Conservation (phyloP, 23 tunicate species). For the Botrylloides violaceus region DNA sequence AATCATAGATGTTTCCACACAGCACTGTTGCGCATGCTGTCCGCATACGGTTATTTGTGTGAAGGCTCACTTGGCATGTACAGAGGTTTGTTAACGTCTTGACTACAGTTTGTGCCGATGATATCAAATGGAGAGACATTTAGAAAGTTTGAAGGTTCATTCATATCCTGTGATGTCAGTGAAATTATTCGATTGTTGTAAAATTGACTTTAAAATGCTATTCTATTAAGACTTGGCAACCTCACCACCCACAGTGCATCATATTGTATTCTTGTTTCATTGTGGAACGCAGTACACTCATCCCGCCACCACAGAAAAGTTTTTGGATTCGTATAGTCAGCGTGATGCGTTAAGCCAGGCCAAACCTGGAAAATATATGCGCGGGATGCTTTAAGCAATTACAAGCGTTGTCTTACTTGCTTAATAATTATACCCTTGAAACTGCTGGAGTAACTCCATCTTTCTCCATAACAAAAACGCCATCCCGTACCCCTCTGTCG, state of each 20-base stretch:
- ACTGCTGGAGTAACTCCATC: slow-evolving; percentile 35
- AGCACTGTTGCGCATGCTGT: background rate
- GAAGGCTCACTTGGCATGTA: slow-evolving; percentile 68
- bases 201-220: too few relatives aligned
- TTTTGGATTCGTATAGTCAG: slow-evolving; percentile 80
- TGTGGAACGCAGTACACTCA: slow-evolving; percentile 63
- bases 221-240: too few relatives aligned
- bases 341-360: slow-evolving; percentile 89
- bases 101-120: slow-evolving; percentile 74
- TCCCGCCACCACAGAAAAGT: slow-evolving; percentile 60
- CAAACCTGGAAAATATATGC: slow-evolving; percentile 56
- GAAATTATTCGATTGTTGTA: too few relatives aligned
- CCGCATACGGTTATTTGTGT: background rate
- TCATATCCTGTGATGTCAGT: slow-evolving; percentile 73
- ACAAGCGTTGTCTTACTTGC: too few relatives aligned
- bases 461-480: slow-evolving; percentile 57
- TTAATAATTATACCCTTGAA: slow-evolving; percentile 69
- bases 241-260: slow-evolving; percentile 97
- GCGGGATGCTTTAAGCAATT: too few relatives aligned
- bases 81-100: slow-evolving; percentile 69
- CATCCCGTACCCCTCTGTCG: slow-evolving; percentile 38
- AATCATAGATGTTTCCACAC: background rate
- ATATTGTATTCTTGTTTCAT: slow-evolving; percentile 26
- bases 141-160: slow-evolving; percentile 96
- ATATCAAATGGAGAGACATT: slow-evolving; percentile 52